Evolutionary conservation across 2,113 vertebrate genomes (phyloP).

Genomic region (Clarias magur): DNA sequence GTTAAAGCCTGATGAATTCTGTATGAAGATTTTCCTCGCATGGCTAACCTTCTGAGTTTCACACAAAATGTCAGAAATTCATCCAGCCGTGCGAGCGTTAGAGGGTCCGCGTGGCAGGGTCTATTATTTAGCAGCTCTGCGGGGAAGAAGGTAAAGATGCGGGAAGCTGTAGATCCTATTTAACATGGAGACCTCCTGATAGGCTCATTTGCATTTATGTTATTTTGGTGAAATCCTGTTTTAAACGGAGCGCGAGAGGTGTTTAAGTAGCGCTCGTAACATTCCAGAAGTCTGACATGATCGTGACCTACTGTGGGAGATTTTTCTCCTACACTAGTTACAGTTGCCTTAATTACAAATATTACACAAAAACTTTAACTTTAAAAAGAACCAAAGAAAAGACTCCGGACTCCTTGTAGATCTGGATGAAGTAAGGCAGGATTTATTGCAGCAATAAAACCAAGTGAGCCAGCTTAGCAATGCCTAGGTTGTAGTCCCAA

Average conservation of each 20-base stretch:
- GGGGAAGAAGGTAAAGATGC: neutral
- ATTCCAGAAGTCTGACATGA: neutral
- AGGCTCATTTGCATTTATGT: neutral
- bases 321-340: too few species aligned
- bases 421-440: too few species aligned
- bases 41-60: slow-evolving; percentile 21
- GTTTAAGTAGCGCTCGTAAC: neutral
- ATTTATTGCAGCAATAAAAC: too few species aligned
- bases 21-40: slow-evolving; percentile 16
- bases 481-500: too few species aligned
- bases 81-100: neutral
- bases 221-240: neutral
- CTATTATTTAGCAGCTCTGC: slow-evolving; percentile 17
- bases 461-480: too few species aligned
- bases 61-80: slow-evolving; percentile 17
- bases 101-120: neutral
- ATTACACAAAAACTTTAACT: too few species aligned
- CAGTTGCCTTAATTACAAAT: too few species aligned
- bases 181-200: neutral
- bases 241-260: neutral
- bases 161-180: neutral
- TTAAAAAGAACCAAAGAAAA: too few species aligned
- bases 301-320: too few species aligned
- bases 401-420: too few species aligned
- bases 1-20: slow-evolving; percentile 39